Base-by-base conservation (phyloP, 2,888 invertebrate genomes). In the Dilophus febrilis region DNA sequence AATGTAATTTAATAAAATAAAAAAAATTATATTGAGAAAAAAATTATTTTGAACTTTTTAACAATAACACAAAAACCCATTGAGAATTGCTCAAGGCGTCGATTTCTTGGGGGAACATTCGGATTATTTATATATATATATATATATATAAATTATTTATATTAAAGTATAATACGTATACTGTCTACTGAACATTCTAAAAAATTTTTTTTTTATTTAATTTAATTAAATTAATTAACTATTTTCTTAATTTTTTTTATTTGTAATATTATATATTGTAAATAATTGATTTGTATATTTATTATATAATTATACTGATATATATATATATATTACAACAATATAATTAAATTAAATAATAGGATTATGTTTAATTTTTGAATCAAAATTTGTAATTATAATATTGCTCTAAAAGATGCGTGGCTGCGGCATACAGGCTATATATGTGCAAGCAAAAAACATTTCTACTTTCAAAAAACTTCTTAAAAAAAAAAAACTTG, bases 371-470 rank as follows among this genome's bases (percentile, higher is more conserved):
- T n/a, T n/a, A n/a, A n/a, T n/a, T n/a, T n/a, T n/a, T n/a, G n/a
- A n/a, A n/a, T n/a, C n/a, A n/a, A n/a, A n/a, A n/a, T n/a, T n/a
- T n/a, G n/a, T n/a, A 45, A 6, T 22, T 8, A 22, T 22, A 6
- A 22, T 6, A 36, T 28, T 16, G 36, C 28, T 50, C 50, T 49
- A 54, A 50, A n/a, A n/a, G 55, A 61, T 63, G 63, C 63, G 63
- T 63, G 63, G 63, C 63, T 61, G 61, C 62, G 62, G 63, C 63
- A 62, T 60, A 60, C 59, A 59, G 56, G 56, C 53, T 56, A 61
- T n/a, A n/a, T n/a, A n/a, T 22, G 22, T 62, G 61, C 63, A 63
- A 61, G 61, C 61, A 63, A 60, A 51, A 58, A 60, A 59, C 53
- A 49, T 17, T 32, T 46, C 46, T 44, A 47, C 47, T 46, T 43